Evolutionary conservation across 1,140 invertebrate genomes (phyloP).

Genomic region (Nautilus pompilius): DNA sequence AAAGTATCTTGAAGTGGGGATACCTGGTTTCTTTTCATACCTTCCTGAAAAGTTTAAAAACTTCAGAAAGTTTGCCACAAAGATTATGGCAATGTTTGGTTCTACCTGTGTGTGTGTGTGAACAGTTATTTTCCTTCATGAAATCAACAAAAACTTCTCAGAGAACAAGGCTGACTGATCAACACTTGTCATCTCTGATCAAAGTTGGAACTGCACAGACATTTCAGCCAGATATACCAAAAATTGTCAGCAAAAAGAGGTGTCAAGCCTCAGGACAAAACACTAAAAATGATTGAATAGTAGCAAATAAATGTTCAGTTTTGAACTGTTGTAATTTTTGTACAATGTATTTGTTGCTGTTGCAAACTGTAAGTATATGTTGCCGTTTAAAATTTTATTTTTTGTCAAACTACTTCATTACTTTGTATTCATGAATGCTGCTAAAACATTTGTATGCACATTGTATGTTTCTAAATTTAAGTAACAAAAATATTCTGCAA

Average conservation of each 20-base stretch:
- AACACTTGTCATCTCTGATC: not conserved
- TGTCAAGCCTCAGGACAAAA: not conserved
- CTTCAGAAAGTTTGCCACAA: conserved; percentile 10
- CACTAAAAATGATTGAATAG: no score
- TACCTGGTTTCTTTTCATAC: conserved; percentile 3
- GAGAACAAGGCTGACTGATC: not conserved
- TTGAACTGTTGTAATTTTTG: no score
- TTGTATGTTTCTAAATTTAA: no score
- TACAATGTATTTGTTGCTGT: no score
- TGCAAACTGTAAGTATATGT: no score
- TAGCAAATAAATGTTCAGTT: no score
- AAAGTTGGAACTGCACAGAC: not conserved
- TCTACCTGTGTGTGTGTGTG: not conserved
- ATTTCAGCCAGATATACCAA: not conserved
- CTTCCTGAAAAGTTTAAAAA: conserved; percentile 1
- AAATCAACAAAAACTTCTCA: not conserved
- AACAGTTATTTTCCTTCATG: not conserved
- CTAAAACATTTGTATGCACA: no score
- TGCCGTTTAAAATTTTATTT: no score
- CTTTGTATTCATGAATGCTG: no score
- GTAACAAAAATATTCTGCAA: no score
- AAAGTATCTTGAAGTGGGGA: conserved; percentile 9
- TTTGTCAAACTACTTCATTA: no score
- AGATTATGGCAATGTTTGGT: conserved; percentile 7
- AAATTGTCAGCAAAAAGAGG: no score